Base-by-base conservation (phyloP, 2,888 invertebrate species). In the Temnothorax rugatulus region DNA sequence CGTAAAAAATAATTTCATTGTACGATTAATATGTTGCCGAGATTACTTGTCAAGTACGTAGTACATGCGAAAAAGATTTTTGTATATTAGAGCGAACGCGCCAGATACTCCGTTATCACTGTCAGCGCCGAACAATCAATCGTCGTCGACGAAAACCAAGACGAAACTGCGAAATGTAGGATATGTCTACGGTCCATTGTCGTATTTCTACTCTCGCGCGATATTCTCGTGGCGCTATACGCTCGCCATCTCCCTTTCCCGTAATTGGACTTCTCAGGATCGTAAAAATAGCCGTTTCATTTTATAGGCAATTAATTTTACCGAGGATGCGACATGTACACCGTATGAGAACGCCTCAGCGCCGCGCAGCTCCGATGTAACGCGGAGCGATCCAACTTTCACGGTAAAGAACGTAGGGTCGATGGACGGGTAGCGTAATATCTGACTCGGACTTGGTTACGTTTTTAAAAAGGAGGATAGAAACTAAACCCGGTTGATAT, bases 231-330 rank as follows among this genome's bases (percentile, higher is more conserved):
- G 29, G 29, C 41, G 29, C 3, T 52, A 2, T 71, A 44, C 52
- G 38, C 73, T 64, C 71, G 44, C 25, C 38, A 25, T 73, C 44
- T 57, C 61, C 68, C 85, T 64, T 63, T 87, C 82, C 83, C 90
- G 92, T 93, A 94, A 94, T 94, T 94, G 93, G 93, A 93, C 93
- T 92, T 87, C 86, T 88, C 88, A 84, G 87, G 87, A 88, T 91
- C 92, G 91, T 93, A 94, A 94, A 94, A 94, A 93, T 93, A 92
- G 93, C 93, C 92, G 92, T 93, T 93, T 92, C 92, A 91, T 92
- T 94, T 94, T 93, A 94, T 92, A 92, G 93, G 91, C 93, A 92
- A 94, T 93, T 94, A 93, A 93, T 93, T 93, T 90, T 87, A 90
- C 82, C 87, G 89, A 88, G 88, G 90, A 91, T 88, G 85, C 88